phyloP scores from a whole-genome alignment of 2,888 invertebrate species.

The Saturnia pavonia region DNA sequence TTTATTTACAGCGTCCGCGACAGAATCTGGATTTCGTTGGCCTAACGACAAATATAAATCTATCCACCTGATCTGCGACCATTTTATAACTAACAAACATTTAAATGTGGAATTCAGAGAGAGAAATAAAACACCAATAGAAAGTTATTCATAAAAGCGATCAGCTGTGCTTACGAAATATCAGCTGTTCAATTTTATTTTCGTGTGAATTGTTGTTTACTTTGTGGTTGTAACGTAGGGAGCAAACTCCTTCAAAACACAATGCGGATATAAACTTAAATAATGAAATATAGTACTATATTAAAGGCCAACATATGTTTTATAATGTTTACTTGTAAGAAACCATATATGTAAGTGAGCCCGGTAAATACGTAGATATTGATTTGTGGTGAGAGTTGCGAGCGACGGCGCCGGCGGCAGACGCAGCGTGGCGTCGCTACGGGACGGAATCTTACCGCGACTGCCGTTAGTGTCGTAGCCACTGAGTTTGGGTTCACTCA shows the following conservation, averaged over 20 bases:
- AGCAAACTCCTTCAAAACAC: conserved; percentile 23
- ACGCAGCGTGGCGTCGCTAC: conserved; percentile 54
- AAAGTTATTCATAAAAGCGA: conserved; percentile 31
- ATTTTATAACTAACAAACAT: conserved; percentile 19
- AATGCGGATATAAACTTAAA: conserved; percentile 25
- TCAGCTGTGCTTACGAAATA: conserved; percentile 43
- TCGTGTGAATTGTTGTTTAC: conserved; percentile 52
- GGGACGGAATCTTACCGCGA: conserved; percentile 64
- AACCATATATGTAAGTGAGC: conserved; percentile 45
- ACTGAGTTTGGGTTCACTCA: conserved; percentile 40
- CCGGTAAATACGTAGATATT: conserved; percentile 52
- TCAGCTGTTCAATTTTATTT: conserved; percentile 53
- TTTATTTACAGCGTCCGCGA: conserved; percentile 27
- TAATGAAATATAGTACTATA: conserved; percentile 31
- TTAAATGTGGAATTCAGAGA: conserved; percentile 18
- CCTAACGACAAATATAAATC: conserved; percentile 25
- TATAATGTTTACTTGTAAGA: conserved; percentile 49
- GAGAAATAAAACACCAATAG: conserved; percentile 15
- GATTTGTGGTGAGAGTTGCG: conserved; percentile 53
- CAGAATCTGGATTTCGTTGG: conserved; percentile 31
- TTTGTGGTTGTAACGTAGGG: conserved; percentile 38
- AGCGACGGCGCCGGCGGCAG: conserved; percentile 37
- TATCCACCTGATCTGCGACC: conserved; percentile 20
- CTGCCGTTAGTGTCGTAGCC: conserved; percentile 46
- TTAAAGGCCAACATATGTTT: conserved; percentile 32